A percentile compares a stretch with the other conserved stretches of the same genome.
phyloP scores from a whole-genome alignment of 2,113 vertebrate genomes.

The Vidua macroura region DNA sequence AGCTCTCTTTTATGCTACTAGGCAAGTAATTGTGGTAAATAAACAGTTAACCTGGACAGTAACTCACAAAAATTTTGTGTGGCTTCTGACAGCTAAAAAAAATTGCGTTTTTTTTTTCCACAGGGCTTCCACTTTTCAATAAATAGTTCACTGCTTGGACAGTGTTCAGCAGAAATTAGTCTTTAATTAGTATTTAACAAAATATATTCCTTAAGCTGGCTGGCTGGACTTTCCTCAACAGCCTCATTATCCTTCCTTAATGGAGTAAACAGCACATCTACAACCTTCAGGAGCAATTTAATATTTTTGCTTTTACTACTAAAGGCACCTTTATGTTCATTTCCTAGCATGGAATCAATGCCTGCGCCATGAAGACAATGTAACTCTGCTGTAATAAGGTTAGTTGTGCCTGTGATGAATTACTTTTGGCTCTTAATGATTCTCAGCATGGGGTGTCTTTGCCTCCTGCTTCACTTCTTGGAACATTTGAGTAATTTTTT shows the following conservation, averaged over 20 bases:
- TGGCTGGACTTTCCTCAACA: not conserved
- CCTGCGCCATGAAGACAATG: not conserved
- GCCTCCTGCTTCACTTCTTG: slow-evolving; percentile 4
- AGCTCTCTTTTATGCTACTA: not conserved
- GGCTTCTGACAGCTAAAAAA: not conserved
- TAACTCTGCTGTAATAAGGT: not conserved
- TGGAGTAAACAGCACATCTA: not conserved
- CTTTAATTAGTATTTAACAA: slow-evolving; percentile 38
- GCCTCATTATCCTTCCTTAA: slow-evolving; percentile 1
- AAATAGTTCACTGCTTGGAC: slow-evolving; percentile 15
- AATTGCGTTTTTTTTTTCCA: not conserved
- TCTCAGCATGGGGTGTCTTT: slow-evolving; percentile 17
- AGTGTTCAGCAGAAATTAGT: slow-evolving; percentile 3
- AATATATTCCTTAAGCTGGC: not conserved
- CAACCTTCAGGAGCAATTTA: not conserved
- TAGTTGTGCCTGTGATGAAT: slow-evolving; percentile 12
- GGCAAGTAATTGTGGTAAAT: not conserved
- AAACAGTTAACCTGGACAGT: not conserved
- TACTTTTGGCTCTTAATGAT: slow-evolving; percentile 6
- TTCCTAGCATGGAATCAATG: slow-evolving; percentile 3
- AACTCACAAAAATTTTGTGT: not conserved
- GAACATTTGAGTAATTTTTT: not conserved
- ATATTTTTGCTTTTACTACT: not conserved
- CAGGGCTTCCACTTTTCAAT: not conserved
- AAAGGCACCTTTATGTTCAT: not conserved